These are phyloP conservation scores for Nerophis lumbriciformis DNA, from an alignment of 2,113 vertebrate genomes.

Conservation along the genomic window DNA sequence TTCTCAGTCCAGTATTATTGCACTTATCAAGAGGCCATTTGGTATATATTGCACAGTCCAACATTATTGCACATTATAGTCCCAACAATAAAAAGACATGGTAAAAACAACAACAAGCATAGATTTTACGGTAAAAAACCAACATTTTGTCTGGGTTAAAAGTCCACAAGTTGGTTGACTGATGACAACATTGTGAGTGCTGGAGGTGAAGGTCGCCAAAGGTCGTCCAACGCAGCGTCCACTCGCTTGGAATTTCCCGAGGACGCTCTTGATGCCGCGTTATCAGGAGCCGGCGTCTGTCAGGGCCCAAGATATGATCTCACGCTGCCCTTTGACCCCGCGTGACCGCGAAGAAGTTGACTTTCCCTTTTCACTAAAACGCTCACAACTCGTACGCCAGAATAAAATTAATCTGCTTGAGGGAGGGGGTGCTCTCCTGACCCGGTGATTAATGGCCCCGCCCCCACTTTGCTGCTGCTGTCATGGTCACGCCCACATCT, in stretches of 20 bases:
- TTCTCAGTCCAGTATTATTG: too few relatives aligned
- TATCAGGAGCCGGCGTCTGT: slow-evolving; percentile 1
- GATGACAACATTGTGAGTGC: not conserved
- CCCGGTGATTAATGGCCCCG: slow-evolving; percentile 67
- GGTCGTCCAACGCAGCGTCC: too few relatives aligned
- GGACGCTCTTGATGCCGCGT: not conserved
- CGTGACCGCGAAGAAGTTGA: not conserved
- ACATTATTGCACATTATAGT: too few relatives aligned
- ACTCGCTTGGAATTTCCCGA: not conserved
- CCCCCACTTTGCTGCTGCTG: slow-evolving; percentile 36
- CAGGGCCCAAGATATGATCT: not conserved
- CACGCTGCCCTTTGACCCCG: slow-evolving; percentile 1
- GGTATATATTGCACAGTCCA: too few relatives aligned
- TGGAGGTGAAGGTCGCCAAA: not conserved
- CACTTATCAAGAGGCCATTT: too few relatives aligned
- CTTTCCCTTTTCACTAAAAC: not conserved
- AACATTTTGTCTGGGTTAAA: too few relatives aligned
- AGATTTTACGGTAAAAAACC: too few relatives aligned
- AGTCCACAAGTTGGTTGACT: too few relatives aligned
- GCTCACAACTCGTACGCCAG: too few relatives aligned
- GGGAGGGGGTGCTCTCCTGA: too few relatives aligned
- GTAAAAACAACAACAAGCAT: too few relatives aligned
- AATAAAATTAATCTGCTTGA: slow-evolving; percentile 47
- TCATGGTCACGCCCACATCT: slow-evolving; percentile 18
- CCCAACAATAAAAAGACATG: too few relatives aligned